phyloP scores from a whole-genome alignment of 2,797 vertebrate species.

The Anolis apletophallus region DNA sequence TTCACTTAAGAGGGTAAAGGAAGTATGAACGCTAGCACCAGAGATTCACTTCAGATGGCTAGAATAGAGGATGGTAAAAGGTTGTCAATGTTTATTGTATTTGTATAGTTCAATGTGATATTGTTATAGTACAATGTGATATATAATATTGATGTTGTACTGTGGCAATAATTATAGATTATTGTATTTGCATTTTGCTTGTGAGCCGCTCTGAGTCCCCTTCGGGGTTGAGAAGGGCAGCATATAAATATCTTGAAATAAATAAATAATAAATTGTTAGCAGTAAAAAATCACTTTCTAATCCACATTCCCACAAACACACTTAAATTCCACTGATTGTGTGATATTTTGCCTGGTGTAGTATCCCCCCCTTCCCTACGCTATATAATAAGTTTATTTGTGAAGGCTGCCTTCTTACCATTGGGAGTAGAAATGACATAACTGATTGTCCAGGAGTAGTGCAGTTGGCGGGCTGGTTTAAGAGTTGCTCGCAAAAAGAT shows the following conservation, averaged over 20 bases:
- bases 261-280: no score
- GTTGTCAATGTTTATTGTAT: no score
- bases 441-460: conserved; percentile 87
- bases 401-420: conserved; percentile 75
- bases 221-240: no score
- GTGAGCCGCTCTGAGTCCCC: no score
- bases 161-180: no score
- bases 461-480: conserved; percentile 73
- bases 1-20: neutral
- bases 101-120: no score
- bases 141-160: no score
- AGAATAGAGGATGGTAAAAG: neutral
- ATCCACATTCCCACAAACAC: neutral
- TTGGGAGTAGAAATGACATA: conserved; percentile 78
- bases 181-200: no score
- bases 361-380: neutral
- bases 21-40: neutral
- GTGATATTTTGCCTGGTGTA: neutral
- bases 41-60: neutral
- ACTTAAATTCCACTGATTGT: neutral
- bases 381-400: neutral
- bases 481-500: conserved; percentile 76
- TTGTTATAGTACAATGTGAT: no score
- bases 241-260: no score
- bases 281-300: neutral